Evolutionary conservation across 2,113 vertebrate species (phyloP), one percentile per base, ranked within the genome.

Genomic region (Sclerurus mexicanus): DNA sequence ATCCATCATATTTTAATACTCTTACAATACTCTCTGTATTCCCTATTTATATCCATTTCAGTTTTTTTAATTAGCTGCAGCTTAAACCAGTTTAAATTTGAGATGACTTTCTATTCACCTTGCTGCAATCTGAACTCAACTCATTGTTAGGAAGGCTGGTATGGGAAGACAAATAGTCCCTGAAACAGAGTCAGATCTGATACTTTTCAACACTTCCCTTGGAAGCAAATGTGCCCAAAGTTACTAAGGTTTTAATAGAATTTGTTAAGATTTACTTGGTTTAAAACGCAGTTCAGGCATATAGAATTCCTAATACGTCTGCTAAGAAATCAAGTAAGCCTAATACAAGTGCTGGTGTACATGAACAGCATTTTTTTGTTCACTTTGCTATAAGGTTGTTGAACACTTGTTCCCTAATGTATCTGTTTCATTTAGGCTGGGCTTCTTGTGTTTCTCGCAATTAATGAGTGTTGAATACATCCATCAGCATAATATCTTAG

Each of bases 261-360:
- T 90, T 91, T 86, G 39, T 17, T 84, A 67, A 59, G 83, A 81
- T 83, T 87, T 80, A 66, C 74, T 59, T 69, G 30, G 35, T 95
- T 88, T 95, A 89, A 93, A 92, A 91, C 83, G 88, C 94, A 81
- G 35, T 93, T 93, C 91, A 86, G 28, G 33, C 56, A 24, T 64
- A 56, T 25, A 71, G 60, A 95, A 77, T 90, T 92, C 85, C 62
- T 85, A 59, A 84, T 64, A 52, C 1, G 2, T 18, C 56, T 58
- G 39, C 77, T 91, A 67, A 84, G 87, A 92, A 74, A 85, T 87
- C 40, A 72, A 49, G 79, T 85, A 71, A 87, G 10, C 25, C 23
- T 64, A 42, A 80, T 15, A 22, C 8, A 46, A 77, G 30, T 85
- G 21, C 20, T 37, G 49, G 47, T 60, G 11, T 22, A 22, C 47